Conservation (phyloP, 2,113 vertebrate genomes). For the Gambusia holbrooki region DNA sequence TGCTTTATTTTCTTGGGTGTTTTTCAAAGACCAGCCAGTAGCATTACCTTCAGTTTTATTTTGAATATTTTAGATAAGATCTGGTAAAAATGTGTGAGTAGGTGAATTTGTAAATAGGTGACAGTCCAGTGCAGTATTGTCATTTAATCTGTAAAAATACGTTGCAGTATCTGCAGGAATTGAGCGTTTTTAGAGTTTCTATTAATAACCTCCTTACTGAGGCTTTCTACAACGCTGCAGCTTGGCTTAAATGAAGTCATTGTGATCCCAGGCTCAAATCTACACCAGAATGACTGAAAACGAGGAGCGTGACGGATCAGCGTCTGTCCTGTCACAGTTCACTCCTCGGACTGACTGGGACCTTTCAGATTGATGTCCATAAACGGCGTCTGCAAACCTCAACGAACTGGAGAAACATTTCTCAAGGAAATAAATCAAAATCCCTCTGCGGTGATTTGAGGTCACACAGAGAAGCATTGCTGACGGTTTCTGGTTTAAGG, state of each 20-base stretch:
- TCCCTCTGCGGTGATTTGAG: not conserved
- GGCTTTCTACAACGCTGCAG: not conserved
- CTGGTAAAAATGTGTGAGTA: no score
- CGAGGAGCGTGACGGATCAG: not conserved
- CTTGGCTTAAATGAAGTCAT: not conserved
- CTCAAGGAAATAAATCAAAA: not conserved
- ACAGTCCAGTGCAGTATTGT: no score
- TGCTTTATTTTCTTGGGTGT: no score
- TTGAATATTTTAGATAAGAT: no score
- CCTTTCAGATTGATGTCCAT: not conserved
- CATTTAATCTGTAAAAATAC: no score
- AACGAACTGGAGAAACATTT: not conserved
- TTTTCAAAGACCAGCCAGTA: no score
- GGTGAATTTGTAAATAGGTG: no score
- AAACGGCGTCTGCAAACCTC: not conserved
- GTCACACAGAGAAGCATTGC: not conserved
- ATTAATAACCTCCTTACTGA: not conserved
- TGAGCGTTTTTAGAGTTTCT: not conserved
- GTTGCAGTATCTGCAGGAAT: not conserved
- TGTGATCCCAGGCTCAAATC: not conserved
- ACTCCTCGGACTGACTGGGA: not conserved
- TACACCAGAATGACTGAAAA: not conserved
- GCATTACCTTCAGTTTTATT: no score
- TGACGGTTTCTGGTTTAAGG: not conserved
- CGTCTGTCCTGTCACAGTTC: not conserved